Conservation (phyloP, 2,888 invertebrate species). For the Myathropa florea region DNA sequence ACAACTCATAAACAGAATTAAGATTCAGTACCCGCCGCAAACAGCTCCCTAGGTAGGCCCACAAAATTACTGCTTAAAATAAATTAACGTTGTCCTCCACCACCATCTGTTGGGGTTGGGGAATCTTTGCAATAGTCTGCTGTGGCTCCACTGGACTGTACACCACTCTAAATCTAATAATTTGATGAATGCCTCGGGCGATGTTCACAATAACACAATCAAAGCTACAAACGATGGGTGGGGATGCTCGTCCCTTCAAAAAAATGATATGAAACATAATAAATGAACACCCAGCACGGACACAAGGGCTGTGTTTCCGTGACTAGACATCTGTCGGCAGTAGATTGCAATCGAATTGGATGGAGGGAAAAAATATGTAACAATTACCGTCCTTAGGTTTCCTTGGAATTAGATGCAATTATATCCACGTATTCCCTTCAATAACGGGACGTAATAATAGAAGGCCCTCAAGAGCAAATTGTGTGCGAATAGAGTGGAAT, state of each 20-base stretch:
- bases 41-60: background rate
- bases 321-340: conserved; percentile 12
- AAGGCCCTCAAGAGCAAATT: background rate
- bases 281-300: background rate
- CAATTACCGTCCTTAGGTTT: conserved; percentile 2
- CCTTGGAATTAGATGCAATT: conserved; percentile 18
- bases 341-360: background rate
- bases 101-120: background rate
- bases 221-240: background rate
- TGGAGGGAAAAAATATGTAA: background rate
- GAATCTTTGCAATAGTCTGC: background rate
- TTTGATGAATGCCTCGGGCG: background rate
- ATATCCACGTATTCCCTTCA: conserved; percentile 1
- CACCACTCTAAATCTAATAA: background rate
- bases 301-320: conserved; percentile 6
- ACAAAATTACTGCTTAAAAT: background rate
- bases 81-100: background rate
- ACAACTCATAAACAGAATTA: background rate
- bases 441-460: background rate
- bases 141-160: background rate
- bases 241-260: background rate
- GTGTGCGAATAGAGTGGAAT: background rate
- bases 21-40: background rate
- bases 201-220: background rate
- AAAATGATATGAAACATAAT: background rate